Evolutionary conservation across 2,113 vertebrate genomes (phyloP), one percentile per base, ranked within the genome.

Genomic region (Sisor rabdophorus): DNA sequence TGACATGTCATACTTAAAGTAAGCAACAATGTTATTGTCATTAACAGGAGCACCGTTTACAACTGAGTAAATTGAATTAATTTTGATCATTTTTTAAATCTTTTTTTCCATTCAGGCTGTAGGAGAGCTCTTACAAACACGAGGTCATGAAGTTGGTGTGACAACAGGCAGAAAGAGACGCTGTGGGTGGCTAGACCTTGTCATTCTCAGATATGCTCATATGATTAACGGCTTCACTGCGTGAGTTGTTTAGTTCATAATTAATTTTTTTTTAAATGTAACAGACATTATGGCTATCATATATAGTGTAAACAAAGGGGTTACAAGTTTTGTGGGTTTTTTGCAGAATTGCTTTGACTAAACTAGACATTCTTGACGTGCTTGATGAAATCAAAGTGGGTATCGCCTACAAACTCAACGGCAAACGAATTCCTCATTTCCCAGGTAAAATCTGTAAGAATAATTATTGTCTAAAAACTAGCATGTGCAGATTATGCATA

Each of bases 221-320:
- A 99, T 99, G 97, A 94, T 99, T 85, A 98, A 99, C 52, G 96
- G 97, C 76, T 99, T 99, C 85, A 97, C 95, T 2, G 95, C 94
- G 97, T 99, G 89, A 95, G 96, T 88, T 2, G 26, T 30, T 32
- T 19, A n/a, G 5, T 48, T 20, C 3, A 24, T 11, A 54, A 36
- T n/a, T n/a, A n/a, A n/a, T n/a, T n/a, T n/a, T n/a, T n/a, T n/a
- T n/a, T n/a, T 36, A 44, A 44, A 44, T 44, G 40, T 44, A 44
- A 44, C 32, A 36, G 9, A 44, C 40, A 44, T 44, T 44, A 44
- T 44, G 40, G 40, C 5, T 44, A 44, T 44, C 1, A 15, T 61
- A 50, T 19, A 59, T 61, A 8, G 2, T 53, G 6, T 54, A 22
- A 32, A n/a, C n/a, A n/a, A 58, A 16, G 8, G 40, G 3, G 13